Conservation (phyloP, 2,888 invertebrate species). For the Chalcosyrphus nemorum region DNA sequence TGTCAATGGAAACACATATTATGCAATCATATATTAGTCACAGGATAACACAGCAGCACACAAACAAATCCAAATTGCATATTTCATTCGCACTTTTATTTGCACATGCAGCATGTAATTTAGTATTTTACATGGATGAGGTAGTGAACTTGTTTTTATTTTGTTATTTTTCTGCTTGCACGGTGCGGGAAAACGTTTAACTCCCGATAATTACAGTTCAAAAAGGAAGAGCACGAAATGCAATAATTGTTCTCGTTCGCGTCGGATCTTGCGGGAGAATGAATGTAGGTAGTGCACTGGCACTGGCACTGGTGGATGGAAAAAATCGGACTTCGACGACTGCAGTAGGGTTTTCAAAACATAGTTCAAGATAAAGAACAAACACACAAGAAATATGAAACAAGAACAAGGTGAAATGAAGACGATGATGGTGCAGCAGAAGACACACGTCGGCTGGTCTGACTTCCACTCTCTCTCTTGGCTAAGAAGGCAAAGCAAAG, state of each 20-base stretch:
- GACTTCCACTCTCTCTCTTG: constrained; percentile 63
- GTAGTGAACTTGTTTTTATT: constrained; percentile 62
- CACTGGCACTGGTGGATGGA: constrained; percentile 53
- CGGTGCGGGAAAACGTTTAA: constrained; percentile 70
- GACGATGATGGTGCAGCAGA: constrained; percentile 62
- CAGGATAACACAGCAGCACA: constrained; percentile 49
- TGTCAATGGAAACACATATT: constrained; percentile 42
- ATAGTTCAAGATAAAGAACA: constrained; percentile 55
- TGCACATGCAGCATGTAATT: constrained; percentile 71
- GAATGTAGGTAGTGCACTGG: constrained; percentile 57
- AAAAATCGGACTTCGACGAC: constrained; percentile 50
- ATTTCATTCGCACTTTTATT: constrained; percentile 70
- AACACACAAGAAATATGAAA: constrained; percentile 60
- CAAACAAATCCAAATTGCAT: constrained; percentile 55
- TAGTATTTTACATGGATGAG: constrained; percentile 67
- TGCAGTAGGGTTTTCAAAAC: constrained; percentile 22
- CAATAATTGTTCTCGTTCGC: constrained; percentile 72
- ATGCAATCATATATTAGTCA: constrained; percentile 63
- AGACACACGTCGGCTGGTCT: constrained; percentile 49
- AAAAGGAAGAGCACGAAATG: constrained; percentile 72
- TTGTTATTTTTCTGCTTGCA: constrained; percentile 43
- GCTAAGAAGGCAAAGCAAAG: constrained; percentile 59
- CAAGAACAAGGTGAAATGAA: constrained; percentile 61
- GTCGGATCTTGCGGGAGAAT: constrained; percentile 68
- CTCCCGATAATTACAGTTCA: constrained; percentile 72